Conservation (phyloP, 2,888 invertebrate species). For the Gerosis bhagava region DNA sequence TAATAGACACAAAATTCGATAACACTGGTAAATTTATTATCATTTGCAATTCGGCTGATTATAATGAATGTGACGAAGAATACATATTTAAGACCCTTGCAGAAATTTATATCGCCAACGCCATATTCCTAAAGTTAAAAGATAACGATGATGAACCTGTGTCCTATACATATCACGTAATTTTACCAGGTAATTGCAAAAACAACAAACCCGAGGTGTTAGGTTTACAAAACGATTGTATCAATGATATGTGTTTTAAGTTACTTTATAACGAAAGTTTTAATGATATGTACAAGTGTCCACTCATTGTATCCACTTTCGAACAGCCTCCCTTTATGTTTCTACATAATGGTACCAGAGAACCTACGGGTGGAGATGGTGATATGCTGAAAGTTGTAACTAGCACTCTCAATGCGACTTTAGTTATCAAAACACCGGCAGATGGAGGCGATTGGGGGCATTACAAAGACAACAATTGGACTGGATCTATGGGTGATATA, state of each 20-base stretch:
- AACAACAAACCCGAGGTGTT: conserved; percentile 43
- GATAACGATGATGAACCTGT: conserved; percentile 32
- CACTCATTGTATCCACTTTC: conserved; percentile 49
- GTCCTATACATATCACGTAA: conserved; percentile 43
- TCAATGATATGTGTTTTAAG: conserved; percentile 42
- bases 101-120: conserved; percentile 43
- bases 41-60: conserved; percentile 41
- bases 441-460: conserved; percentile 43
- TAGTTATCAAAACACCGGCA: conserved; percentile 43
- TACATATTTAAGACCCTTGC: conserved; percentile 44
- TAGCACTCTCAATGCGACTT: conserved; percentile 49
- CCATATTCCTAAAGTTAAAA: conserved; percentile 43
- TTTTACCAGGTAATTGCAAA: conserved; percentile 43
- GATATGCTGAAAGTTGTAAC: conserved; percentile 49
- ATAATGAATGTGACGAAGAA: conserved; percentile 44
- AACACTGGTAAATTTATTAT: conserved; percentile 50
- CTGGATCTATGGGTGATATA: conserved; percentile 57
- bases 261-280: conserved; percentile 45
- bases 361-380: conserved; percentile 50
- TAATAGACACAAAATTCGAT: conserved; percentile 43
- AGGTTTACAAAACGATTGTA: conserved; percentile 38
- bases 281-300: conserved; percentile 47
- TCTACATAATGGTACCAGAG: conserved; percentile 41
- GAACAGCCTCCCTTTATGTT: conserved; percentile 59
- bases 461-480: conserved; percentile 51